These are phyloP conservation scores for Lagorchestes hirsutus DNA, from an alignment of 2,797 vertebrate genomes.

Conservation along the genomic window DNA sequence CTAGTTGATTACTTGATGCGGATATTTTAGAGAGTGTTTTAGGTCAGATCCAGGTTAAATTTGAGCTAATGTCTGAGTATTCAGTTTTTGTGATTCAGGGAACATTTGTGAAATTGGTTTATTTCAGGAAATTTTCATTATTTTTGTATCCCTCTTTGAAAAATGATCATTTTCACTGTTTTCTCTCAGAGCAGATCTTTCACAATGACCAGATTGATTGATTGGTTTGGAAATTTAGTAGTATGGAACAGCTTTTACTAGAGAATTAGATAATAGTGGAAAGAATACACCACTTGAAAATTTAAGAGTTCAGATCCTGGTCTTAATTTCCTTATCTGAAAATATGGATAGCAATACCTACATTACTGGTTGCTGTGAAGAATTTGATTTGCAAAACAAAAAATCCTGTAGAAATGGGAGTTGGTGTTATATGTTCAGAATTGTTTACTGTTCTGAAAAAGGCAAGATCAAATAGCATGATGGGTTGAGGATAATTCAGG, in stretches of 20 bases:
- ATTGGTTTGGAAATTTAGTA: neutral
- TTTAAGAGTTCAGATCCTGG: neutral
- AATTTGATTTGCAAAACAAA: neutral
- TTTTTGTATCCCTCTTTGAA: neutral
- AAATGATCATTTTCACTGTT: neutral
- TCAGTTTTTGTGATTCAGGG: neutral
- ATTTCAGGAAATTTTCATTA: neutral
- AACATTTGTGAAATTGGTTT: neutral
- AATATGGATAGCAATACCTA: neutral
- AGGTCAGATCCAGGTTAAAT: neutral
- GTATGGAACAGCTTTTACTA: neutral
- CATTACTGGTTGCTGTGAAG: neutral
- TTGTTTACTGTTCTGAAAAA: neutral
- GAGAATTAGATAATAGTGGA: neutral
- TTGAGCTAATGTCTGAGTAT: neutral
- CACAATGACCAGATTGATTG: neutral
- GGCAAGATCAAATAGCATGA: neutral
- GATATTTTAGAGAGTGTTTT: neutral
- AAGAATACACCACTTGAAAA: neutral
- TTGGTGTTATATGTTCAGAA: neutral
- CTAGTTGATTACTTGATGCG: neutral
- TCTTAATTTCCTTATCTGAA: neutral
- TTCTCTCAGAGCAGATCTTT: neutral
- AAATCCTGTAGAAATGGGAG: neutral
- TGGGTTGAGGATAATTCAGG: neutral